Conservation (phyloP, 2,888 invertebrate genomes). For the Theodoxus fluviatilis region DNA sequence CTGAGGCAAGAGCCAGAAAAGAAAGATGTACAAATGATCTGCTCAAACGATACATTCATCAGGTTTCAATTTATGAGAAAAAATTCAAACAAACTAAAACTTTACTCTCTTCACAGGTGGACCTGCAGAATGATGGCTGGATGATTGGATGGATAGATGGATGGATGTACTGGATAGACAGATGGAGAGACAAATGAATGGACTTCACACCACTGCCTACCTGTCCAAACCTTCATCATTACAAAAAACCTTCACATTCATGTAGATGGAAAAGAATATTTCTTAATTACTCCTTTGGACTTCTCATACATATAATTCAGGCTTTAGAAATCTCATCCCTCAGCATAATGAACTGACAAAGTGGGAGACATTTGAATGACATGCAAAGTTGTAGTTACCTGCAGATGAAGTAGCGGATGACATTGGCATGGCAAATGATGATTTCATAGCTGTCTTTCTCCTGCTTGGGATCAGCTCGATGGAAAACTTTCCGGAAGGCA, state of each 20-base stretch:
- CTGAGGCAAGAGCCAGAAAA: too few species aligned
- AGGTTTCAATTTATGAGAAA: too few species aligned
- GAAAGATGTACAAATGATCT: too few species aligned
- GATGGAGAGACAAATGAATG: too few species aligned
- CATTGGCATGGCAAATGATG: conserved; percentile 96
- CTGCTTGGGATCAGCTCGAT: conserved; percentile 84
- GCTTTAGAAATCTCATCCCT: background rate
- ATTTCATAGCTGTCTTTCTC: conserved; percentile 84
- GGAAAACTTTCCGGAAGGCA: conserved; percentile 90
- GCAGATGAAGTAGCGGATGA: conserved; percentile 80
- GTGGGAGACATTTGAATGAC: background rate
- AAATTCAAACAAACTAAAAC: too few species aligned
- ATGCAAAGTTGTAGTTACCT: conserved; percentile 49
- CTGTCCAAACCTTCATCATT: background rate
- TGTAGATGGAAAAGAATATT: background rate
- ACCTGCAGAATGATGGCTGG: too few species aligned
- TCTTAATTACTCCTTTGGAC: background rate
- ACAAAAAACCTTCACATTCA: background rate
- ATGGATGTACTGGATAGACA: too few species aligned
- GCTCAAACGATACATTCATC: too few species aligned
- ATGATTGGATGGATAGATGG: too few species aligned
- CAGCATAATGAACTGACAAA: background rate
- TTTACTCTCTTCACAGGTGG: too few species aligned
- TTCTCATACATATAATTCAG: background rate
- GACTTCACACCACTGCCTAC: background rate